Evolutionary conservation across 2,113 vertebrate species (phyloP), one percentile per base, ranked within the genome.

Genomic region (Ornithorhynchus anatinus): DNA sequence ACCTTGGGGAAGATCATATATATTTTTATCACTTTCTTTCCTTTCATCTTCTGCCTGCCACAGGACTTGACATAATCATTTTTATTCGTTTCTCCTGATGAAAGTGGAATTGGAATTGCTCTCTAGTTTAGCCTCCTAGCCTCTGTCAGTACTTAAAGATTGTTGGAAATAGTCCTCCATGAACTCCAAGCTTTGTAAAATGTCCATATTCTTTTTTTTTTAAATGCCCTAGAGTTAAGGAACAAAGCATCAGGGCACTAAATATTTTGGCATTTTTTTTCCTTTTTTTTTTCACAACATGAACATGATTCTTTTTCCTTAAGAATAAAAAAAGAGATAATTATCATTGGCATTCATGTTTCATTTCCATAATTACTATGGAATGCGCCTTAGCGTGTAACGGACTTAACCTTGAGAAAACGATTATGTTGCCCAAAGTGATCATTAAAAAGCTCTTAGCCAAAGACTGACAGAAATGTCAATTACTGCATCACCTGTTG

Each of bases 301-400:
- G 13, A 69, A 63, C 36, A 31, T 14, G 56, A 31, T 37, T 16
- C 0, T 15, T 6, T 36, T 13, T 7, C 1, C 13, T 23, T 6
- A 10, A 38, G 4, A 2, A 1, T 54, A 60, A 68, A 86, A 81
- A 45, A 58, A 56, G 29, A 74, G 11, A 37, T 22, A 44, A 20
- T 68, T 71, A 74, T 37, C 15, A 57, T 2, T 54, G 44, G 13
- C 22, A 77, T 47, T 65, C 0, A 0, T 61, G 67, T 79, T 84
- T 75, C 0, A 57, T 76, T 72, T 72, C 36, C 29, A 53, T 73
- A 77, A 62, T 60, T 71, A 22, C 9, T 71, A 13, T 17, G 63
- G 85, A 79, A 71, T 75, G 43, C 14, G 31, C 0, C 0, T 19
- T 67, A 52, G 0, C 7, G 31, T 42, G 2, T 29, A 58, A 50